Evolutionary conservation across 2,113 vertebrate species (phyloP), one percentile per base, ranked within the genome.

Genomic region (Brachypteracias leptosomus): DNA sequence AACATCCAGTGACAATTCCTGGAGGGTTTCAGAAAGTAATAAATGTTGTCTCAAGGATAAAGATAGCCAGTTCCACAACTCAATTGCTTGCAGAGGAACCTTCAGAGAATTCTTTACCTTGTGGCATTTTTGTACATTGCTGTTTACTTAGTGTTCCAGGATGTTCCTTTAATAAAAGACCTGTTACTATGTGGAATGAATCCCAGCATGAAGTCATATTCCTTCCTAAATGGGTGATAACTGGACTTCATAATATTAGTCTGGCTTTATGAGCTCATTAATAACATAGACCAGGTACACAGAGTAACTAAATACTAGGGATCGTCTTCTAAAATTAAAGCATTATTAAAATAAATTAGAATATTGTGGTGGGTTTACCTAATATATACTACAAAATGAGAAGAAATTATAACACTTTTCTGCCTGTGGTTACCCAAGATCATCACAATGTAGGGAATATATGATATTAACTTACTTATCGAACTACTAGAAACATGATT

Each of bases 31-130:
- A 89, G 84, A 96, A 96, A 96, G 95, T 85, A 97, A 97, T 97
- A 97, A 97, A 92, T 93, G 93, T 96, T 97, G 95, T 96, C 95
- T 96, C 93, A 96, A 92, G 95, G 85, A 96, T 97, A 96, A 93
- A 97, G 96, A 96, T 96, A 95, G 93, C 92, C 90, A 93, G 93
- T 93, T 92, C 90, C 95, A 97, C 95, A 97, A 97, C 96, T 96
- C 96, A 96, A 96, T 97, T 96, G 92, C 95, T 96, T 93, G 83
- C 95, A 95, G 79, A 95, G 88, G 87, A 97, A 97, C 89, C 96
- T 96, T 97, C 95, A 95, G 96, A 97, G 96, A 96, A 96, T 96
- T 93, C 93, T 96, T 87, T 97, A 94, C 92, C 95, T 97, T 94
- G 95, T 96, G 92, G 96, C 92, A 61, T 86, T 96, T 97, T 93